Evolutionary conservation across 2,113 vertebrate genomes (phyloP).

Genomic region (Myxocyprinus asiaticus): DNA sequence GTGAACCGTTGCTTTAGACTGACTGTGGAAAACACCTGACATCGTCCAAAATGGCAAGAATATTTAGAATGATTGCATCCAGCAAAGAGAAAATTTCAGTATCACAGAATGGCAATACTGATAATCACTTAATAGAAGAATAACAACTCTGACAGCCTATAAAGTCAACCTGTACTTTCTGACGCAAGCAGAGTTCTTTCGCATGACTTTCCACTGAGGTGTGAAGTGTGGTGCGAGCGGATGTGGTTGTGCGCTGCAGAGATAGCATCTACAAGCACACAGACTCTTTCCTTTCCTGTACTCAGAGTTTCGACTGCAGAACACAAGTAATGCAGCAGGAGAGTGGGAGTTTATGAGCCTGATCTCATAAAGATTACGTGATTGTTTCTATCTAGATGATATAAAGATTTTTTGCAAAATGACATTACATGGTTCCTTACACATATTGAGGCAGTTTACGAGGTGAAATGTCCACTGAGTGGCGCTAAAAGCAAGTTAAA

Average conservation of each 20-base stretch:
- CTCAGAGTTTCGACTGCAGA: constrained; percentile 58
- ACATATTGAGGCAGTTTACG: too few relatives aligned
- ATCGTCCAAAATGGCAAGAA: background rate
- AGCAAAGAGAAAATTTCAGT: background rate
- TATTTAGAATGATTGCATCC: background rate
- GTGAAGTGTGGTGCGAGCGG: constrained; percentile 69
- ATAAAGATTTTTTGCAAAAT: too few relatives aligned
- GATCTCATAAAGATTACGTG: too few relatives aligned
- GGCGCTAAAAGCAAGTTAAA: too few relatives aligned
- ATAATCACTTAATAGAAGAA: background rate
- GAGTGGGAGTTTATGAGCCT: constrained; percentile 19
- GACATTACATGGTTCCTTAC: too few relatives aligned
- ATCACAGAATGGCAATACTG: background rate
- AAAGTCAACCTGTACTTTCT: background rate
- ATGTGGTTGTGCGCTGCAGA: constrained; percentile 73
- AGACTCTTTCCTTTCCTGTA: constrained; percentile 54
- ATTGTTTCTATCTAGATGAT: too few relatives aligned
- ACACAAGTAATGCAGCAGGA: constrained; percentile 51
- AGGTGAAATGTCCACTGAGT: too few relatives aligned
- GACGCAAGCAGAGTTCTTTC: constrained; percentile 2
- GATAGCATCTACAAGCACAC: constrained; percentile 57
- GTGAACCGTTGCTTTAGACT: too few relatives aligned
- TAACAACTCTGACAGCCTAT: background rate
- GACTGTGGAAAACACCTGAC: background rate
- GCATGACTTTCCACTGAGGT: constrained; percentile 56